Percentiles rank a stretch among this genome's conserved stretches.
Evolutionary conservation across 2,113 vertebrate species (phyloP).

Genomic region (Oenanthe melanoleuca): DNA sequence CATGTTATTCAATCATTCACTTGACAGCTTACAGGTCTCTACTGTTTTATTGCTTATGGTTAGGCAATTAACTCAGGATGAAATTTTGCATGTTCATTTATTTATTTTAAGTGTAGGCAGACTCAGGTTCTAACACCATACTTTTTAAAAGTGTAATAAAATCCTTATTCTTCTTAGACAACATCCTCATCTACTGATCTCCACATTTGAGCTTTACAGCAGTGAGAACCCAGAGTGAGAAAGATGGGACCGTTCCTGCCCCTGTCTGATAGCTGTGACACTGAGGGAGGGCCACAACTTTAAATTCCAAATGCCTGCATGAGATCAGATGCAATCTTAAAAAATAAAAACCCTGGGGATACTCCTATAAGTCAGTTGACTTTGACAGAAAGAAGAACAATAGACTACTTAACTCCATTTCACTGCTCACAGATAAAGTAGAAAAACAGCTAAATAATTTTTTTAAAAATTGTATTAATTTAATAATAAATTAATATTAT

Average conservation of each 20-base stretch:
- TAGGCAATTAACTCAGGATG: not conserved
- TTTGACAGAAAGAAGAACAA: not conserved
- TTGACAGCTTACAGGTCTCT: conserved; percentile 5
- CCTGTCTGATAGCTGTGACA: not conserved
- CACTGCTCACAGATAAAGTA: not conserved
- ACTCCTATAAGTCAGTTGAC: not conserved
- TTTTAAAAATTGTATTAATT: not conserved
- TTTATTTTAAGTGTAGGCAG: not conserved
- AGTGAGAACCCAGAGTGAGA: not conserved
- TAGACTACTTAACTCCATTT: not conserved
- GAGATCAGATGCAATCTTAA: not conserved
- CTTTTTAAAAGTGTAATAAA: not conserved
- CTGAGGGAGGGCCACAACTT: not conserved
- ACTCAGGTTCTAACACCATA: not conserved
- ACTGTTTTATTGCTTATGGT: not conserved
- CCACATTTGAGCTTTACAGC: not conserved
- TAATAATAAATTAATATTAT: no score
- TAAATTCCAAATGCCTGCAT: not conserved
- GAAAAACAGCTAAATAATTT: not conserved
- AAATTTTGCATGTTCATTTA: not conserved
- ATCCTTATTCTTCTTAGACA: not conserved
- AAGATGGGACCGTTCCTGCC: not conserved
- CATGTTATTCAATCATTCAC: not conserved
- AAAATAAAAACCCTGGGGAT: not conserved
- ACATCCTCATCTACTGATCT: not conserved